phyloP scores from a whole-genome alignment of 1,140 invertebrate genomes.

The Microplitis mediator region DNA sequence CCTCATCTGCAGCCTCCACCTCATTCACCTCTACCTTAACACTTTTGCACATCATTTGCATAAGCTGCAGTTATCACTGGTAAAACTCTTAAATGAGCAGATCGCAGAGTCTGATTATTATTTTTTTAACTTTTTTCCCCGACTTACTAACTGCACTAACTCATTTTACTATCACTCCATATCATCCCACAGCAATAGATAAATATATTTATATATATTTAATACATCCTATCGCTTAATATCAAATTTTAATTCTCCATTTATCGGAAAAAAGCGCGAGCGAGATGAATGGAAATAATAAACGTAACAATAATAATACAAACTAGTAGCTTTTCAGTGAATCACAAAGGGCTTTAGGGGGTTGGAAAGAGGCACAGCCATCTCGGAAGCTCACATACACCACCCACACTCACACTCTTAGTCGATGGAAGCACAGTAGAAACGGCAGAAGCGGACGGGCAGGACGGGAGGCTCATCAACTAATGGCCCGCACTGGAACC shows the following conservation, averaged over 20 bases:
- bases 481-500: conserved; percentile 62
- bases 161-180: too few relatives aligned
- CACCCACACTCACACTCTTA: too few relatives aligned
- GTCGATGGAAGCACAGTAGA: background rate
- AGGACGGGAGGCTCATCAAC: conserved; percentile 58
- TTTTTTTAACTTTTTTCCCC: too few relatives aligned
- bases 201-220: too few relatives aligned
- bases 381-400: background rate
- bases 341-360: background rate
- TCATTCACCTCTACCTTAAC: background rate
- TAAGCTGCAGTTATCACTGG: background rate
- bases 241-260: too few relatives aligned
- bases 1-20: background rate
- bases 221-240: too few relatives aligned
- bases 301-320: background rate
- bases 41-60: conserved; percentile 4
- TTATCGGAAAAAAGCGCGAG: too few relatives aligned
- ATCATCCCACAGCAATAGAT: too few relatives aligned
- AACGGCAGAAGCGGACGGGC: conserved; percentile 25
- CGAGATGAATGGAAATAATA: background rate
- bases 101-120: background rate
- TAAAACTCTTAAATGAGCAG: conserved; percentile 6
- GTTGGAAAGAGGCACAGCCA: background rate
- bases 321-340: background rate
- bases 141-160: too few relatives aligned